Evolutionary conservation across 2,888 invertebrate species (phyloP).

Genomic region (Agrochola macilenta): DNA sequence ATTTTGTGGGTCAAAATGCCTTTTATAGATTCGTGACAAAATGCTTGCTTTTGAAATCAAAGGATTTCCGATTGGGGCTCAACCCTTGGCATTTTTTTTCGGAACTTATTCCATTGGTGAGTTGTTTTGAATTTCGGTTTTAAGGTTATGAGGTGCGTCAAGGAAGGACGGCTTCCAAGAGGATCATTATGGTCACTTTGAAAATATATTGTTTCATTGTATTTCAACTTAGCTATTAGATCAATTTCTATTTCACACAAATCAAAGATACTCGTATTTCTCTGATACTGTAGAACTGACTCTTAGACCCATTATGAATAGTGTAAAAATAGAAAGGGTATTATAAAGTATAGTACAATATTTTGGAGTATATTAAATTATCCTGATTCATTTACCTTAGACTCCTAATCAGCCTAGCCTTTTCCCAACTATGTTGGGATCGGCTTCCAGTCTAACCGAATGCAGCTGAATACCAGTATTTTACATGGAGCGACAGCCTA

Average conservation of each 20-base stretch:
- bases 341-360: too few relatives aligned
- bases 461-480: too few relatives aligned
- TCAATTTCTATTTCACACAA: background rate
- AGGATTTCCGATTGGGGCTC: slow-evolving; percentile 38
- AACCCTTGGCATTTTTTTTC: slow-evolving; percentile 39
- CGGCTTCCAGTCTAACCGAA: too few relatives aligned
- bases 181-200: background rate
- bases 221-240: background rate
- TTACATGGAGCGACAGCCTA: too few relatives aligned
- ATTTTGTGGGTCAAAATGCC: slow-evolving; percentile 50
- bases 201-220: background rate
- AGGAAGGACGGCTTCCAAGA: background rate
- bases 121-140: slow-evolving; percentile 14
- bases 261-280: background rate
- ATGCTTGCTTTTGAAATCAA: slow-evolving; percentile 61
- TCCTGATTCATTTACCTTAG: too few relatives aligned
- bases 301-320: background rate
- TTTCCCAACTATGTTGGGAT: too few relatives aligned
- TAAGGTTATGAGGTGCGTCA: background rate
- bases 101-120: background rate
- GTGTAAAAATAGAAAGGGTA: background rate
- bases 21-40: slow-evolving; percentile 50
- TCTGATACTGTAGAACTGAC: too few relatives aligned
- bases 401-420: too few relatives aligned
- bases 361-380: too few relatives aligned